phyloP scores from a whole-genome alignment of 2,888 invertebrate genomes.

The Geotrupes spiniger region DNA sequence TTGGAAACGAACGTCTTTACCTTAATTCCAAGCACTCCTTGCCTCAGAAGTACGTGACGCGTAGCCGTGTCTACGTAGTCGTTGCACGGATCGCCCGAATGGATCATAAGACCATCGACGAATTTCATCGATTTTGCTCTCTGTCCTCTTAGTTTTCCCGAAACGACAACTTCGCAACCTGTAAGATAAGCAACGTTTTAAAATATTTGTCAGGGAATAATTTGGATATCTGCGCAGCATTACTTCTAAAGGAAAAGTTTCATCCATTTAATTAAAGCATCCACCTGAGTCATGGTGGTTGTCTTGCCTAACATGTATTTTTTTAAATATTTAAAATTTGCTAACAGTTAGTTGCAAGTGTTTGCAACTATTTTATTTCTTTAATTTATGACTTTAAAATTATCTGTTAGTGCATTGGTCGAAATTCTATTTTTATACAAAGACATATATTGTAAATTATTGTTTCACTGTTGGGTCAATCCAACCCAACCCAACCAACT shows the following conservation, averaged over 20 bases:
- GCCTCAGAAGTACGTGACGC: slow-evolving; percentile 94
- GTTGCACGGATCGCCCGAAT: slow-evolving; percentile 97
- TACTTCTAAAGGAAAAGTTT: background rate
- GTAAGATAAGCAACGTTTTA: slow-evolving; percentile 23
- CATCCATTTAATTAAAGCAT: background rate
- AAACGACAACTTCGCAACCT: slow-evolving; percentile 98
- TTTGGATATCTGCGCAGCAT: background rate
- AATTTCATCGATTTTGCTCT: slow-evolving; percentile 99
- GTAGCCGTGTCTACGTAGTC: slow-evolving; percentile 99
- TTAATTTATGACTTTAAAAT: too few relatives aligned
- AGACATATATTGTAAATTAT: too few relatives aligned
- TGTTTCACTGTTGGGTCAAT: too few relatives aligned
- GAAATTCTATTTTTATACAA: too few relatives aligned
- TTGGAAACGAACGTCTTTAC: slow-evolving; percentile 50
- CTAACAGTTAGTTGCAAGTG: too few relatives aligned
- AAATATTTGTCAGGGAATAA: background rate
- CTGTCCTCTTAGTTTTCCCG: slow-evolving; percentile 97
- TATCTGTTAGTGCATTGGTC: too few relatives aligned
- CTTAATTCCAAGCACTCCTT: slow-evolving; percentile 77
- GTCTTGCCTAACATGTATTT: too few relatives aligned
- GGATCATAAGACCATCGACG: slow-evolving; percentile 99
- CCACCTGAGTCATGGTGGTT: too few relatives aligned
- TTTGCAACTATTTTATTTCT: too few relatives aligned
- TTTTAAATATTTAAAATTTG: too few relatives aligned
- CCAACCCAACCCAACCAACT: too few relatives aligned